Evolutionary conservation across 2,797 vertebrate genomes (phyloP), one percentile per base, ranked within the genome.

Genomic region (Enteromius viviparus): DNA sequence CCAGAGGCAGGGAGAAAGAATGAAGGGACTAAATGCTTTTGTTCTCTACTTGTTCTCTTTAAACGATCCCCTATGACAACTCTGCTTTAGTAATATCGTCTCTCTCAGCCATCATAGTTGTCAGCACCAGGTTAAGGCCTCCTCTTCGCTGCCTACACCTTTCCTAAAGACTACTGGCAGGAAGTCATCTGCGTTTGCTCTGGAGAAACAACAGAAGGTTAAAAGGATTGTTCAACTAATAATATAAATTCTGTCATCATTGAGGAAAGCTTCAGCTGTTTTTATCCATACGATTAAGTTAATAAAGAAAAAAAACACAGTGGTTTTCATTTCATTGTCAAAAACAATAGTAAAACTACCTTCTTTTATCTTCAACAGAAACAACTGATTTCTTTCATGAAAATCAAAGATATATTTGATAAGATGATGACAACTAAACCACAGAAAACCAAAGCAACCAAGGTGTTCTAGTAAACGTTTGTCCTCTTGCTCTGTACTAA

Each of bases 11-110:
- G 32, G 40, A 77, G n/a, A 70, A 49, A 69, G 53, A 70, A 65
- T 34, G 42, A 77, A 23, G 19, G 83, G 51, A 32, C 65, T 76
- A 42, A 60, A 83, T 32, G 65, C 75, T 70, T 83, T 83, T 83
- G 74, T 78, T 69, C 49, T 55, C n/a, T 65, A 29, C 45, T 68
- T 68, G 77, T 68, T 69, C 62, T 68, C 64, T 83, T 64, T 70
- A 78, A 70, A 49, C 45, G 66, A 70, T 83, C 82, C 62, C 72
- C 71, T 62, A 40, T 75, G 80, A 66, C 26, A 26, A 14, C 62
- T 70, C 37, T 70, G 64, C 26, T 49, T 78, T 26, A 70, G 53
- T 62, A 70, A 78, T 58, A 78, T 60, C 1, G 15, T 49, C 69
- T 82, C 45, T 62, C 42, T 51, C 8, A 1, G 65, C 26, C 51